Percentiles rank a stretch among this genome's conserved stretches.
phyloP scores from a whole-genome alignment of 1,140 invertebrate genomes.

The Glossosoma conforme region DNA sequence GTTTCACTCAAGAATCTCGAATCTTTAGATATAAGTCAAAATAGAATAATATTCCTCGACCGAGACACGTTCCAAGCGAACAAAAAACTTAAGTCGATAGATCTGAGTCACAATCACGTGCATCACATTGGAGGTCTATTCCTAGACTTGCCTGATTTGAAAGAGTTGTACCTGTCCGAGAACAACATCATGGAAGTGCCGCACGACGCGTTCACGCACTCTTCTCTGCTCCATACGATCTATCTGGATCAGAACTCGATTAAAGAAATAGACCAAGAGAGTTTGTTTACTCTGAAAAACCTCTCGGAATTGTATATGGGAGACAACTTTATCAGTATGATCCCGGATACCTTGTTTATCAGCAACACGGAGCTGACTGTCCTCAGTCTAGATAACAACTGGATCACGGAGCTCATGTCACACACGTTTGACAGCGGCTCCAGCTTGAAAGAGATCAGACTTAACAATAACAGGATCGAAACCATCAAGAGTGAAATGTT shows the following conservation, averaged over 20 bases:
- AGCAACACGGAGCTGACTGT: conserved; percentile 70
- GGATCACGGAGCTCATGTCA: conserved; percentile 72
- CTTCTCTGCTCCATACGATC: conserved; percentile 69
- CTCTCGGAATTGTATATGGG: conserved; percentile 79
- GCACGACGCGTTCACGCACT: conserved; percentile 74
- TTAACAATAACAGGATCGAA: conserved; percentile 79
- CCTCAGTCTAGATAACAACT: conserved; percentile 87
- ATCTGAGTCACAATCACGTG: conserved; percentile 84
- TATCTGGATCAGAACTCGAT: conserved; percentile 87
- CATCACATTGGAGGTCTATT: conserved; percentile 80
- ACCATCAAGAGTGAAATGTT: conserved; percentile 75
- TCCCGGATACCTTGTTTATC: conserved; percentile 70
- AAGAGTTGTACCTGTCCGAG: conserved; percentile 79
- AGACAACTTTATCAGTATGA: conserved; percentile 75
- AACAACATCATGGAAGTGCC: conserved; percentile 86
- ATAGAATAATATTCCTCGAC: conserved; percentile 73
- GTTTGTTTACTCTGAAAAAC: conserved; percentile 66
- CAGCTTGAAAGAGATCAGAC: conserved; percentile 72
- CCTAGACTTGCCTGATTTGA: conserved; percentile 67
- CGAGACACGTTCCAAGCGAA: conserved; percentile 69
- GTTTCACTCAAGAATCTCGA: conserved; percentile 67
- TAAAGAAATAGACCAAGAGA: conserved; percentile 64
- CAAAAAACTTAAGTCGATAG: conserved; percentile 70
- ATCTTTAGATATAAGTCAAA: conserved; percentile 81
- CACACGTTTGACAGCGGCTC: conserved; percentile 72